Evolutionary conservation across 2,113 vertebrate species (phyloP), one percentile per base, ranked within the genome.

Genomic region (Beaufortia kweichowensis): DNA sequence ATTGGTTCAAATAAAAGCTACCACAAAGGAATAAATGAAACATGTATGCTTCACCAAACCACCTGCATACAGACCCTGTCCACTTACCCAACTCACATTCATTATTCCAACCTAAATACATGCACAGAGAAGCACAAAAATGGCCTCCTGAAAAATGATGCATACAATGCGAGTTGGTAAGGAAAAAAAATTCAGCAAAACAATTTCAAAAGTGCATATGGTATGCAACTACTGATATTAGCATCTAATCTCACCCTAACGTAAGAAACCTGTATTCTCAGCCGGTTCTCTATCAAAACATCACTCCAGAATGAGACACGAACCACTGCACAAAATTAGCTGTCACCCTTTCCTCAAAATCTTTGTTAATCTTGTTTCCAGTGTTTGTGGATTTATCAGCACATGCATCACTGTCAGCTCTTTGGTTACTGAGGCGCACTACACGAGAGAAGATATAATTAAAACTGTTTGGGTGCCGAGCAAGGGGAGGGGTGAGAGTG

Each of bases 351-450:
- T 96, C 92, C 96, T 97, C 95, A 97, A 95, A 98, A 99, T 98
- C 96, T 98, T 98, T 98, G 96, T 98, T 98, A 99, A 99, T 98
- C 95, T 97, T 93, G 96, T 99, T 99, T 98, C 96, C 95, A 96
- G 95, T 95, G 95, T 98, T 98, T 97, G 95, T 94, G 94, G 96
- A 95, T 98, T 99, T 98, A 98, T 99, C 96, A 98, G 95, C 96
- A 97, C 96, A 99, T 99, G 97, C 95, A 99, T 99, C 96, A 99
- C 95, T 98, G 97, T 99, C 97, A 99, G 91, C 92, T 96, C 94
- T 96, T 97, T 96, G 95, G 95, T 98, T 98, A 98, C 96, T 94
- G 95, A 97, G 95, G 94, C 91, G 90, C 94, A 94, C 90, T 95
- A 95, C 93, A 95, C 95, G 93, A 93, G 93, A 96, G 96, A 94